Percentiles rank a stretch among this genome's conserved stretches.
These are phyloP conservation scores for Malurus alboscapulatus DNA, from an alignment of 2,113 vertebrate species.

Conservation along the genomic window DNA sequence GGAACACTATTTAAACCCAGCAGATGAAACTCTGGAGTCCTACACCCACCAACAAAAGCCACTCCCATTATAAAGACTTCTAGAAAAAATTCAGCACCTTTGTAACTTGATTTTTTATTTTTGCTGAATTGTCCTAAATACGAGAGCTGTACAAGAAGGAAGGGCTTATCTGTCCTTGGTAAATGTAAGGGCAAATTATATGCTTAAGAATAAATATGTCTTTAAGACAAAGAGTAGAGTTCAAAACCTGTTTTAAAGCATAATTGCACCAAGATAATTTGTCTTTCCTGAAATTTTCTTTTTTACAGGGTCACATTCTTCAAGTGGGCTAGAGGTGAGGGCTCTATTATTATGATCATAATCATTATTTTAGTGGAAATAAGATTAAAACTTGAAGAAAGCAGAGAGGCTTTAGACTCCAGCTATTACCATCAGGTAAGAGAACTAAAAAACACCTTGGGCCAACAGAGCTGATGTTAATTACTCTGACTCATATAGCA, in stretches of 20 bases:
- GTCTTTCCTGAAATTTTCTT: not conserved
- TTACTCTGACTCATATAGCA: not conserved
- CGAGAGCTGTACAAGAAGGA: not conserved
- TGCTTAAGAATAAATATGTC: not conserved
- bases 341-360: not conserved
- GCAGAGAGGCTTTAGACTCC: not conserved
- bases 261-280: not conserved
- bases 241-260: not conserved
- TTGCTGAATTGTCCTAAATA: not conserved
- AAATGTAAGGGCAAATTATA: not conserved
- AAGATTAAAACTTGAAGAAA: not conserved
- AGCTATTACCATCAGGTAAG: not conserved
- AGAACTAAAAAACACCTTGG: not conserved
- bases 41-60: not conserved
- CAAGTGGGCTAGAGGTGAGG: not conserved
- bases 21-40: not conserved
- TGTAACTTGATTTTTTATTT: not conserved
- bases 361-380: not conserved
- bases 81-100: not conserved
- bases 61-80: not conserved
- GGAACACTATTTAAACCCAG: not conserved
- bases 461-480: not conserved
- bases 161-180: not conserved
- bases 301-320: not conserved
- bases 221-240: not conserved